A percentile compares a stretch with the other conserved stretches of the same genome.
Conservation (phyloP, 2,888 invertebrate genomes). For the Dynastes maya region DNA sequence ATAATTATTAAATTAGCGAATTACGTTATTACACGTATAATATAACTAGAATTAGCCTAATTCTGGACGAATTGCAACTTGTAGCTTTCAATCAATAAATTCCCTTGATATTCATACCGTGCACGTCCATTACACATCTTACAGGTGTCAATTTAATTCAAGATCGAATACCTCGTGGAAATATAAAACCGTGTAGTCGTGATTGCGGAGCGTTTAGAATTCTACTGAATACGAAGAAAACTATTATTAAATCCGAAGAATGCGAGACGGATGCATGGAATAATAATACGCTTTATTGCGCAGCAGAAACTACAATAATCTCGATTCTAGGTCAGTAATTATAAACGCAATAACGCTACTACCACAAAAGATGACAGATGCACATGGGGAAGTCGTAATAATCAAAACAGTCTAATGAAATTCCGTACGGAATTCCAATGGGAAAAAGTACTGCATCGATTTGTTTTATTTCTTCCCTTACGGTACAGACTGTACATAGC, state of each 20-base stretch:
- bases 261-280: constrained; percentile 1
- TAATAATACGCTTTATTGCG: constrained; percentile 33
- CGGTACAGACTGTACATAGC: too few relatives aligned
- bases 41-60: too few relatives aligned
- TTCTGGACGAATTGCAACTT: too few relatives aligned
- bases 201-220: constrained; percentile 7
- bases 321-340: constrained; percentile 12
- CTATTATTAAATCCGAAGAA: constrained; percentile 35
- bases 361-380: constrained; percentile 20
- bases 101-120: too few relatives aligned
- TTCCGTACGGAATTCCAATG: constrained; percentile 7
- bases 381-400: constrained; percentile 23
- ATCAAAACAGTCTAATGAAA: constrained; percentile 14
- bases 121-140: not conserved
- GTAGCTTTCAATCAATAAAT: too few relatives aligned
- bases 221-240: constrained; percentile 13
- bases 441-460: not conserved
- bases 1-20: too few relatives aligned
- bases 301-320: constrained; percentile 27
- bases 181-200: not conserved
- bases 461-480: not conserved
- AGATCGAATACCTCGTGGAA: constrained; percentile 3
- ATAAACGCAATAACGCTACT: constrained; percentile 21
- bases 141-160: constrained; percentile 15
- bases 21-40: too few relatives aligned